Percentiles rank a stretch among this genome's conserved stretches.
Conservation (phyloP, 2,888 invertebrate species). For the Andrena fulva region DNA sequence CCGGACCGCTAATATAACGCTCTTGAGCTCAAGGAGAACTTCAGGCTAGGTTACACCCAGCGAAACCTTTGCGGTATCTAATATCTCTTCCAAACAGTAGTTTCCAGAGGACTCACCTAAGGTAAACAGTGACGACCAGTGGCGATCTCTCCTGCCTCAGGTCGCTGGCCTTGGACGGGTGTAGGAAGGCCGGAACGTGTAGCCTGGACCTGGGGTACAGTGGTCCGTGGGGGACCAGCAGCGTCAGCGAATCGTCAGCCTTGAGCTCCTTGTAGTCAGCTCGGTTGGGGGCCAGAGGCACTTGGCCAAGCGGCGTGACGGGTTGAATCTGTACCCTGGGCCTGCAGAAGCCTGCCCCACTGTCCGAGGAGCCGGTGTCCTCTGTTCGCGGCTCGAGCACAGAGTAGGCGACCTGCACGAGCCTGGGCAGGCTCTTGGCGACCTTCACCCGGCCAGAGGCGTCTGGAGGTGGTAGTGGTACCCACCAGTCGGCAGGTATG, state of each 20-base stretch:
- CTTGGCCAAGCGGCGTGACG: conserved; percentile 86
- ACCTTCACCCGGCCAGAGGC: conserved; percentile 84
- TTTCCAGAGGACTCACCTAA: conserved; percentile 87
- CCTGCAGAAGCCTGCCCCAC: conserved; percentile 86
- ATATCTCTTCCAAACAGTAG: no score
- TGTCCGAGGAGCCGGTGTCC: conserved; percentile 83
- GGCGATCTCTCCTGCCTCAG: conserved; percentile 71
- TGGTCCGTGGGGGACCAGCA: conserved; percentile 94
- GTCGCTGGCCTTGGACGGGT: conserved; percentile 85
- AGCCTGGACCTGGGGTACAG: conserved; percentile 95
- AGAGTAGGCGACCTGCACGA: conserved; percentile 94
- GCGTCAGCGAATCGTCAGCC: conserved; percentile 93
- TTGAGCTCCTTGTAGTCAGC: conserved; percentile 94
- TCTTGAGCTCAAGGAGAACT: no score
- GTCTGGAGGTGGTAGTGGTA: conserved; percentile 88
- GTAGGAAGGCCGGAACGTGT: conserved; percentile 95
- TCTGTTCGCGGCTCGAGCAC: conserved; percentile 92
- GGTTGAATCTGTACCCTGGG: conserved; percentile 90
- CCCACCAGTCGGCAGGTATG: conserved; percentile 97
- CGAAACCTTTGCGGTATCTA: no score
- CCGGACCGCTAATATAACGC: no score
- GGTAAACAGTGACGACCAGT: conserved; percentile 91
- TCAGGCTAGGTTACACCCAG: no score
- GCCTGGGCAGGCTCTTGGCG: conserved; percentile 89
- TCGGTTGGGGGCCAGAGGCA: conserved; percentile 91